Percentiles rank a stretch among this genome's conserved stretches.
Conservation (phyloP, 2,113 vertebrate species). For the Peromyscus leucopus region DNA sequence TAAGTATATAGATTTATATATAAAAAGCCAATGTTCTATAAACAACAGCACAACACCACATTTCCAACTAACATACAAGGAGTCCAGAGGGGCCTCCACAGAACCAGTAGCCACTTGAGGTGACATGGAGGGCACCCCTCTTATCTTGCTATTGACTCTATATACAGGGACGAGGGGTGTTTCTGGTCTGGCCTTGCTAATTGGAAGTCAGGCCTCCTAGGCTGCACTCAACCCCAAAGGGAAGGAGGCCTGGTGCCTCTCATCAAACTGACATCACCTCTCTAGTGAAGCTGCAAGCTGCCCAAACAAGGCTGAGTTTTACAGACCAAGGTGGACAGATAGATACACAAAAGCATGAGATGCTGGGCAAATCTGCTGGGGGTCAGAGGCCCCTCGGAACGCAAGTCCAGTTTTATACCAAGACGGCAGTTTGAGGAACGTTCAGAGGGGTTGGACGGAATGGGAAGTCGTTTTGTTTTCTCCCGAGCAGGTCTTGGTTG, state of each 20-base stretch:
- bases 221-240: not conserved
- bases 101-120: constrained; percentile 87
- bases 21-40: constrained; percentile 90
- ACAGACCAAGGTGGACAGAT: not conserved
- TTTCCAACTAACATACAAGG: constrained; percentile 91
- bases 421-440: not conserved
- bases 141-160: constrained; percentile 84
- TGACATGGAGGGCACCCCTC: constrained; percentile 83
- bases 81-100: constrained; percentile 82
- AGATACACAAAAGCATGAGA: not conserved
- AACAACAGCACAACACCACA: constrained; percentile 91
- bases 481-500: not conserved
- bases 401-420: constrained; percentile 26
- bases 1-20: constrained; percentile 71
- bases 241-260: not conserved
- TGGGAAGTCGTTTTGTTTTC: constrained; percentile 23
- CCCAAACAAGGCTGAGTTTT: not conserved
- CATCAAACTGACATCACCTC: not conserved
- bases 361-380: not conserved
- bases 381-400: not conserved
- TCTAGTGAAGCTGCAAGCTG: not conserved
- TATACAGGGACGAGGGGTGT: constrained; percentile 86
- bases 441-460: not conserved
- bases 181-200: constrained; percentile 42
- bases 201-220: constrained; percentile 29